These are phyloP conservation scores for Brachynemurus nebulosus DNA, from an alignment of 2,888 invertebrate genomes.

Conservation along the genomic window DNA sequence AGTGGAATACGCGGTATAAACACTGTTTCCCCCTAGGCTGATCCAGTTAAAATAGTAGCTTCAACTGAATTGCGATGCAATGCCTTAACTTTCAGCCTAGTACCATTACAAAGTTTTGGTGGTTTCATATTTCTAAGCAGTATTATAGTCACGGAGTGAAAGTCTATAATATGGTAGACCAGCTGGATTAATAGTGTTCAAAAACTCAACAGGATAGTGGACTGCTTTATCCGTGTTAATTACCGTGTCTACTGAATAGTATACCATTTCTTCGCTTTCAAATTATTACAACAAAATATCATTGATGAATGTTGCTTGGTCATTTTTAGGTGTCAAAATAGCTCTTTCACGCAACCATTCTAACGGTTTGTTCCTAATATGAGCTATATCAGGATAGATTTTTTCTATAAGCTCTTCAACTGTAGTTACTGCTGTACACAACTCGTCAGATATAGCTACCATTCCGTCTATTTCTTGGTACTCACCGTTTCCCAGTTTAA, in stretches of 20 bases:
- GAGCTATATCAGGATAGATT: slow-evolving; percentile 3
- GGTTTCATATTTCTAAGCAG: slow-evolving; percentile 18
- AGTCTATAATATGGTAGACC: slow-evolving; percentile 16
- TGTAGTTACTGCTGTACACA: slow-evolving; percentile 2
- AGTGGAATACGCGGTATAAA: slow-evolving; percentile 21
- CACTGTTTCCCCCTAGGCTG: slow-evolving; percentile 13
- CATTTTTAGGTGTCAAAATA: slow-evolving; percentile 13
- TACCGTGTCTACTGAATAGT: slow-evolving; percentile 13
- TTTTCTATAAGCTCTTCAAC: slow-evolving; percentile 4
- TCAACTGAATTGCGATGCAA: slow-evolving; percentile 14
- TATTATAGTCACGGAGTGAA: slow-evolving; percentile 16
- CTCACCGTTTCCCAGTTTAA: background rate
- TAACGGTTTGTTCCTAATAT: background rate
- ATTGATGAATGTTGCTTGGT: background rate
- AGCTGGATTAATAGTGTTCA: slow-evolving; percentile 14
- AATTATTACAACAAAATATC: background rate
- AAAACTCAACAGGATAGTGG: slow-evolving; percentile 12
- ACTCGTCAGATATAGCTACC: background rate
- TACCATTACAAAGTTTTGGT: slow-evolving; percentile 20
- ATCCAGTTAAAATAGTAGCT: slow-evolving; percentile 9
- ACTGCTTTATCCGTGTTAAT: slow-evolving; percentile 14
- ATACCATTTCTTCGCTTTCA: slow-evolving; percentile 7
- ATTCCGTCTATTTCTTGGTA: background rate
- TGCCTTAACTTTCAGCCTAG: slow-evolving; percentile 15
- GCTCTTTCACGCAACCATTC: slow-evolving; percentile 9